A percentile compares a stretch with the other conserved stretches of the same genome.
phyloP scores from a whole-genome alignment of 2,888 invertebrate genomes.

The Caenorhabditis angaria region DNA sequence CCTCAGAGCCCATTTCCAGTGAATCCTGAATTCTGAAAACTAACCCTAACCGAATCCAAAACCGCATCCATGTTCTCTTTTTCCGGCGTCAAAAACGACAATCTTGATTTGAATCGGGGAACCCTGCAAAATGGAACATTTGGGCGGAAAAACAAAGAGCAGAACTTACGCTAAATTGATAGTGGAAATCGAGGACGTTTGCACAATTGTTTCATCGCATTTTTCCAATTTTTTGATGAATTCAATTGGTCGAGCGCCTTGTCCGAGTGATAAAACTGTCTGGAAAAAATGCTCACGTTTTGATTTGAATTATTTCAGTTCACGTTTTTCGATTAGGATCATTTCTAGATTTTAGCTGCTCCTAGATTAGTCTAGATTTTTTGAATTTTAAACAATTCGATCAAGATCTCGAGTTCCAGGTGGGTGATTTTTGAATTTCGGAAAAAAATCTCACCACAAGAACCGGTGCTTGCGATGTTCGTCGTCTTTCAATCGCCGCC shows the following conservation, averaged over 20 bases:
- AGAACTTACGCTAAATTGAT: constrained; percentile 52
- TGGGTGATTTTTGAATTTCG: not conserved
- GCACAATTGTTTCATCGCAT: constrained; percentile 50
- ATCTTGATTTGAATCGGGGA: constrained; percentile 64
- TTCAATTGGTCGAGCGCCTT: constrained; percentile 42
- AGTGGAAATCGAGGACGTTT: constrained; percentile 43
- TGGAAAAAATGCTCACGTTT: too few relatives aligned
- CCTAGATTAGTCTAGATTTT: too few relatives aligned
- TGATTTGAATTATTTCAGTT: not conserved
- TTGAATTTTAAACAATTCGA: too few relatives aligned
- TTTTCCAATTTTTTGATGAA: constrained; percentile 43
- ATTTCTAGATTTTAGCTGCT: too few relatives aligned
- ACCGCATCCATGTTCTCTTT: constrained; percentile 52
- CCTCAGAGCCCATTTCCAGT: too few relatives aligned
- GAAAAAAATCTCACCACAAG: constrained; percentile 31
- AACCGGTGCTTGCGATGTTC: constrained; percentile 44
- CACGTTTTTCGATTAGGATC: not conserved
- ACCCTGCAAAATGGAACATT: constrained; percentile 37
- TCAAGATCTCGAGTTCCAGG: too few relatives aligned
- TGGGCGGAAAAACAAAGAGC: not conserved
- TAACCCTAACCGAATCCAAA: constrained; percentile 60
- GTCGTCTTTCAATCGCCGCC: constrained; percentile 36
- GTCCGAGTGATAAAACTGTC: constrained; percentile 63
- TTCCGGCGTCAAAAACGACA: constrained; percentile 62
- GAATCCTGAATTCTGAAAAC: not conserved